Evolutionary conservation across 64 coral and sea anemone genomes (phyloP).

Genomic region (Montipora capricornis): DNA sequence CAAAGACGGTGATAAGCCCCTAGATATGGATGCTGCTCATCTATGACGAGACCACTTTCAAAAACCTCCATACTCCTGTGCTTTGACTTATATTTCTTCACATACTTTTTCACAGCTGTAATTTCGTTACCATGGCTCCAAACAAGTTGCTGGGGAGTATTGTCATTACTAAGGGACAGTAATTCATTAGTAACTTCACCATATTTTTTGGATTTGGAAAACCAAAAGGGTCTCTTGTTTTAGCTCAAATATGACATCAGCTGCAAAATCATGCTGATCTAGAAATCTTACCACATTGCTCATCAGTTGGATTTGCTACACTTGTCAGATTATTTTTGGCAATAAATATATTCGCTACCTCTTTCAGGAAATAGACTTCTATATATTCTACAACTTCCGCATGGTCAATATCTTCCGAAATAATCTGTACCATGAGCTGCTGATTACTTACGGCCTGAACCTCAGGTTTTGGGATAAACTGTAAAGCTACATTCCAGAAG

Average conservation of each 20-base stretch:
- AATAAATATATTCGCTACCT: conserved; percentile 41
- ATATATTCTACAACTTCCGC: conserved; percentile 44
- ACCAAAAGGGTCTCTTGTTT: conserved; percentile 24
- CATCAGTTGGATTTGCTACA: conserved; percentile 31
- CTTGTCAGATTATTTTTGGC: conserved; percentile 25
- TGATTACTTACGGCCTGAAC: conserved; percentile 17
- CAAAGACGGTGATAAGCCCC: background rate
- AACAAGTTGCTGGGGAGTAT: conserved; percentile 2
- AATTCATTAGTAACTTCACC: conserved; percentile 54
- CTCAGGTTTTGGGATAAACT: conserved; percentile 45
- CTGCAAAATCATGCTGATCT: conserved; percentile 21
- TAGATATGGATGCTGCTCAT: conserved; percentile 31
- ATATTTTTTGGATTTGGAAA: conserved; percentile 17
- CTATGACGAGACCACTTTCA: conserved; percentile 50
- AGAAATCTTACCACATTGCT: conserved; percentile 30
- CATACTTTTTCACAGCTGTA: conserved; percentile 30
- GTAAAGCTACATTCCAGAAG: conserved; percentile 48
- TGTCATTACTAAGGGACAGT: background rate
- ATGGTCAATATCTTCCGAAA: conserved; percentile 29
- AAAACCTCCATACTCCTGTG: conserved; percentile 21
- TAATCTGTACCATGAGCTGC: conserved; percentile 26
- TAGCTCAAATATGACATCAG: conserved; percentile 29
- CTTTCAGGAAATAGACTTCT: conserved; percentile 26
- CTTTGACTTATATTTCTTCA: conserved; percentile 53
- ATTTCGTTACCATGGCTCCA: conserved; percentile 50